Evolutionary conservation across 2,113 vertebrate genomes (phyloP).

Genomic region (Xerus inauris): DNA sequence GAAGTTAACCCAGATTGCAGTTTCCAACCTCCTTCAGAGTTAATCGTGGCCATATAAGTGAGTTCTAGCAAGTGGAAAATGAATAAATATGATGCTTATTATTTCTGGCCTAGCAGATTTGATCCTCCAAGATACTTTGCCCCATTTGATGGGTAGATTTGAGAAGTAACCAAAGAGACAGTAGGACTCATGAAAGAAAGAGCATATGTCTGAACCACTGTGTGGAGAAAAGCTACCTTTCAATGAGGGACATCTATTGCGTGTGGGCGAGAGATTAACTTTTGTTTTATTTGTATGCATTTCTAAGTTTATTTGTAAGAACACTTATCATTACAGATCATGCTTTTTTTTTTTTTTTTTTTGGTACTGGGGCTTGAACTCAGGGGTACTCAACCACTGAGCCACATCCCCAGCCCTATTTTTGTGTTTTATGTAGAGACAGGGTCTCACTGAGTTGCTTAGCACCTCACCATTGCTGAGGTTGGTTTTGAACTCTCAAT

Average conservation of each 20-base stretch:
- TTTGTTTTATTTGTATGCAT: neutral
- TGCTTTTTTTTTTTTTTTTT: too few relatives aligned
- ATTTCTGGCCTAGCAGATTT: neutral
- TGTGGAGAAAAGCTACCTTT: neutral
- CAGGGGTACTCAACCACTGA: too few relatives aligned
- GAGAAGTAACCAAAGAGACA: neutral
- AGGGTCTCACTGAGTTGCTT: too few relatives aligned
- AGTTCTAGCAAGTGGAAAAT: neutral
- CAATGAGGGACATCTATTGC: neutral
- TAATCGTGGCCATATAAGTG: neutral
- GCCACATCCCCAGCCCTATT: too few relatives aligned
- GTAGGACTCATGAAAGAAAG: neutral
- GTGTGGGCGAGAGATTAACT: neutral
- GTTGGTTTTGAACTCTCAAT: too few relatives aligned
- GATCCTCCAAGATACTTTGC: neutral
- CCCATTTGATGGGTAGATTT: neutral
- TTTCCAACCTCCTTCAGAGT: neutral
- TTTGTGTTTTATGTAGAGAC: too few relatives aligned
- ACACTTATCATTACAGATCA: neutral
- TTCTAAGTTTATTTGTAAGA: neutral
- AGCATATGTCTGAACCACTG: neutral
- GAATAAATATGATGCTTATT: neutral
- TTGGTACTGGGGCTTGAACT: too few relatives aligned
- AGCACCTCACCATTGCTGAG: too few relatives aligned
- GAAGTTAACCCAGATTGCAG: neutral